Percentiles rank a stretch among this genome's conserved stretches.
These are phyloP conservation scores for Pseudomyrmex dendroicus DNA, from an alignment of 1,140 invertebrate genomes.

Conservation along the genomic window DNA sequence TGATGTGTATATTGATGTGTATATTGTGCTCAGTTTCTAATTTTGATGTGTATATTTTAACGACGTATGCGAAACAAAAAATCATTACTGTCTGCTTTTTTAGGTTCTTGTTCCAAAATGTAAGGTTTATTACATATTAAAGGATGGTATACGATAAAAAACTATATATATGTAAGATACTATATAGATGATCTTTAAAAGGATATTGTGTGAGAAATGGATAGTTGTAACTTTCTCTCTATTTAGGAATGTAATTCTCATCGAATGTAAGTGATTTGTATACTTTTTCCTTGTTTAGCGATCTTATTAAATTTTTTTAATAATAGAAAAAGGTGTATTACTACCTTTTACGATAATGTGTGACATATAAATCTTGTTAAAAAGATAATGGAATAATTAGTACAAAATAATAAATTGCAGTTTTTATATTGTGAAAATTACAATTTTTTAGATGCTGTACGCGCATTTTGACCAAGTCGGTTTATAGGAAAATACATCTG, in stretches of 20 bases:
- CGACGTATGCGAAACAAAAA: too few species aligned
- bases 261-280: neutral
- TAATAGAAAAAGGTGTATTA: neutral
- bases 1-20: too few species aligned
- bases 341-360: neutral
- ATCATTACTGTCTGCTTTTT: too few species aligned
- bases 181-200: conserved; percentile 25
- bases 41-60: too few species aligned
- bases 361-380: too few species aligned
- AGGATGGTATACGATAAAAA: too few species aligned
- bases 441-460: neutral
- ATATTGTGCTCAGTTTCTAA: too few species aligned
- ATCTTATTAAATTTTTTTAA: neutral
- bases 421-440: neutral
- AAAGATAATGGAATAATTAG: too few species aligned
- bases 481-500: neutral
- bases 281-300: neutral
- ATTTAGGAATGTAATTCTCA: conserved; percentile 36
- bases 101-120: too few species aligned
- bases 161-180: too few species aligned
- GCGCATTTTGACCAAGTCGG: conserved; percentile 1
- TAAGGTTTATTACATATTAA: too few species aligned
- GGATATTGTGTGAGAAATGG: conserved; percentile 27
- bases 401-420: neutral
- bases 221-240: conserved; percentile 48